These are phyloP conservation scores for Fistularia commersonii DNA, from an alignment of 2,797 vertebrate species.

Conservation along the genomic window DNA sequence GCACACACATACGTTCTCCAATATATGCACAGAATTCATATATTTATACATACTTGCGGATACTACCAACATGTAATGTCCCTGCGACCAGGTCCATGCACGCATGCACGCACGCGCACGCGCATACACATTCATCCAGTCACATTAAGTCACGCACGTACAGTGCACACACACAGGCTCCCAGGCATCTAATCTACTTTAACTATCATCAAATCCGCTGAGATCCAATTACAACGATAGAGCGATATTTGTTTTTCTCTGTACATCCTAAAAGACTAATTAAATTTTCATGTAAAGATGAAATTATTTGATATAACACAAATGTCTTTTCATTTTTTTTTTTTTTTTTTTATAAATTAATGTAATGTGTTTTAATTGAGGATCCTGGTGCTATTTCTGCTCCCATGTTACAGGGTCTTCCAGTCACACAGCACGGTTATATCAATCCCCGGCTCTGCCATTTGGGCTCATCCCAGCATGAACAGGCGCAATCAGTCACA, in stretches of 20 bases:
- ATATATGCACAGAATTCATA: conserved; percentile 33
- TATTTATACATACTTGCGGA: conserved; percentile 41
- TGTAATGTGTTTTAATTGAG: conserved; percentile 55
- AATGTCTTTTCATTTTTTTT: conserved; percentile 70
- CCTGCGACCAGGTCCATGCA: conserved; percentile 41
- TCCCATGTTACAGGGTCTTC: conserved; percentile 19
- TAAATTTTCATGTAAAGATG: conserved; percentile 75
- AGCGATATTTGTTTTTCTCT: conserved; percentile 73
- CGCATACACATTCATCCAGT: conserved; percentile 36
- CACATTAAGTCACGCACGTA: too few species aligned
- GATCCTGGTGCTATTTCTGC: conserved; percentile 36
- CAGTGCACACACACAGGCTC: conserved; percentile 28
- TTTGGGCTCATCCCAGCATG: conserved; percentile 31
- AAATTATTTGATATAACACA: conserved; percentile 73
- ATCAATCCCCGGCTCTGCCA: too few species aligned
- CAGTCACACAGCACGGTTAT: too few species aligned
- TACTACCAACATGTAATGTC: conserved; percentile 28
- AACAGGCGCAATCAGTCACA: conserved; percentile 28
- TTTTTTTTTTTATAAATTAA: too few species aligned
- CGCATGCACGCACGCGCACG: too few species aligned
- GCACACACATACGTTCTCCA: conserved; percentile 6
- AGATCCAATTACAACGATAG: conserved; percentile 78
- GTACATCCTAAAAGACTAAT: conserved; percentile 73
- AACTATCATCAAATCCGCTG: conserved; percentile 71
- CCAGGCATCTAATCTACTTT: conserved; percentile 71